Conservation (phyloP, 2,888 invertebrate genomes). For the Epirrhoe alternata region DNA sequence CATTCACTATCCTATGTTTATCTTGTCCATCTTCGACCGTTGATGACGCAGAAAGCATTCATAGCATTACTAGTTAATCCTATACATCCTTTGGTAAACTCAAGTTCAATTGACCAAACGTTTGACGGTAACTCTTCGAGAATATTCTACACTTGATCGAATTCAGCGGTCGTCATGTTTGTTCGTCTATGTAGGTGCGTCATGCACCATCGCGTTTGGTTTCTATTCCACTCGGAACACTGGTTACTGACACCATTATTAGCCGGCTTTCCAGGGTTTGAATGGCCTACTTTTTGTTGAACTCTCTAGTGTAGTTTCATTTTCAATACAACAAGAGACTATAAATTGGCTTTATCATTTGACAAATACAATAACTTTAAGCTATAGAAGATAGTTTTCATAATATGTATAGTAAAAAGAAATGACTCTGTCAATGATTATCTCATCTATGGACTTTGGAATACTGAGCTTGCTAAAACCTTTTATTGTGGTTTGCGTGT, state of each 20-base stretch:
- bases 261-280: slow-evolving; percentile 39
- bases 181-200: slow-evolving; percentile 62
- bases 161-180: slow-evolving; percentile 49
- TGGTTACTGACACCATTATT: slow-evolving; percentile 59
- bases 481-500: neutral
- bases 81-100: neutral
- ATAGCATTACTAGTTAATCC: too few species aligned
- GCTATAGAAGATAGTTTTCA: neutral
- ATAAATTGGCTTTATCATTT: neutral
- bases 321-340: neutral
- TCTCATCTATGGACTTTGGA: too few species aligned
- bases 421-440: neutral
- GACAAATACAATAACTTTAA: neutral
- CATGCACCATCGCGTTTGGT: slow-evolving; percentile 72
- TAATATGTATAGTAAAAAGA: neutral
- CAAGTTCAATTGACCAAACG: neutral
- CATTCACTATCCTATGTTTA: too few species aligned
- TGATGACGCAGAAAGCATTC: too few species aligned
- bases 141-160: slow-evolving; percentile 45
- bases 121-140: slow-evolving; percentile 18
- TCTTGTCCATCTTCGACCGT: too few species aligned
- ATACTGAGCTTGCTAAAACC: neutral
- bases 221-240: slow-evolving; percentile 68
- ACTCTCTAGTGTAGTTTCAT: slow-evolving; percentile 13
- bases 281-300: slow-evolving; percentile 22